A percentile compares a stretch with the other conserved stretches of the same genome.
These are phyloP conservation scores for Eciton burchellii DNA, from an alignment of 1,140 invertebrate species.

Conservation along the genomic window DNA sequence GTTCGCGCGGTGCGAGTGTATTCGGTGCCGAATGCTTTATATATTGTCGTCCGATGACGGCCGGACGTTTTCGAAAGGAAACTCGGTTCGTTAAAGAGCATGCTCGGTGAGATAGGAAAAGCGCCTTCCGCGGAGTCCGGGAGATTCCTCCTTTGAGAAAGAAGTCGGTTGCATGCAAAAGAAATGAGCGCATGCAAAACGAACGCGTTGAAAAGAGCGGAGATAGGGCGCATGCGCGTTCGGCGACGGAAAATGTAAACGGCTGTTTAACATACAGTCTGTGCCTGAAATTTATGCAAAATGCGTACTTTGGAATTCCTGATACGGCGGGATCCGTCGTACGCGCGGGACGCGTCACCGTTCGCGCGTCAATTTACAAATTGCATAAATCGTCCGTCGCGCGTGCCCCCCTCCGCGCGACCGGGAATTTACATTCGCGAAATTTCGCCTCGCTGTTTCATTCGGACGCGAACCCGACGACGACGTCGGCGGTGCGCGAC, in stretches of 20 bases:
- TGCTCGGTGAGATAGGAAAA: slow-evolving; percentile 50
- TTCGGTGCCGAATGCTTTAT: slow-evolving; percentile 41
- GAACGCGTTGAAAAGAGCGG: slow-evolving; percentile 57
- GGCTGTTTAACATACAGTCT: slow-evolving; percentile 59
- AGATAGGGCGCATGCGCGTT: slow-evolving; percentile 22
- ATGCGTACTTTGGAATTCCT: slow-evolving; percentile 53
- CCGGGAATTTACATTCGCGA: slow-evolving; percentile 9
- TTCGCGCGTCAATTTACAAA: slow-evolving; percentile 57
- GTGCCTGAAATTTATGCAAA: slow-evolving; percentile 53
- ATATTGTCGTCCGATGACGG: slow-evolving; percentile 42
- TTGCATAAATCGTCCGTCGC: slow-evolving; percentile 32
- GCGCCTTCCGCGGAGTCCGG: slow-evolving; percentile 28
- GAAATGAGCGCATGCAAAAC: slow-evolving; percentile 60
- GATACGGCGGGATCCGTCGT: slow-evolving; percentile 21
- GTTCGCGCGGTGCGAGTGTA: slow-evolving; percentile 13
- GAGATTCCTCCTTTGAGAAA: slow-evolving; percentile 30
- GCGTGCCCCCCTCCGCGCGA: neutral
- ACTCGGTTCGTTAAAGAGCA: slow-evolving; percentile 59
- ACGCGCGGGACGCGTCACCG: slow-evolving; percentile 22
- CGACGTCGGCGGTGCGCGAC: neutral
- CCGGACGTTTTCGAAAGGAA: slow-evolving; percentile 47
- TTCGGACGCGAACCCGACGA: slow-evolving; percentile 1
- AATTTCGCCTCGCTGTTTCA: slow-evolving; percentile 33
- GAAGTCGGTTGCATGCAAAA: slow-evolving; percentile 58
- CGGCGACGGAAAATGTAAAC: slow-evolving; percentile 47